phyloP scores from a whole-genome alignment of 2,113 vertebrate genomes.

The Heterochromis multidens region DNA sequence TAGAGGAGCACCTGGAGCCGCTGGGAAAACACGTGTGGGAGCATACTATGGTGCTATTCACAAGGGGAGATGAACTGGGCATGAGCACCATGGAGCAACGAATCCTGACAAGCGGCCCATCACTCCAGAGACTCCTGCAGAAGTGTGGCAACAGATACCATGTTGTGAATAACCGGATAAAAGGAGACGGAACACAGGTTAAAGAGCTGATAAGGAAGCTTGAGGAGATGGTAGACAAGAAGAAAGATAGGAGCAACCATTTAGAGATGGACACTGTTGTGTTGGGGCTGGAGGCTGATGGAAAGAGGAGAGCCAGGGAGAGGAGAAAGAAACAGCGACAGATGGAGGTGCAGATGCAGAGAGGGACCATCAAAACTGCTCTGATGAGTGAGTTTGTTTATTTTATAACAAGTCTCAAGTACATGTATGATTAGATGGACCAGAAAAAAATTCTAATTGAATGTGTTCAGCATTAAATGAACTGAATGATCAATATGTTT shows the following conservation, averaged over 20 bases:
- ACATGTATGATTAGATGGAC: fast-evolving
- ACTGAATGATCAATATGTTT: background rate
- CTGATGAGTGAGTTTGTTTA: constrained; percentile 63
- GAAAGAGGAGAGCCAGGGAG: constrained; percentile 68
- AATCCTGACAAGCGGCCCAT: constrained; percentile 39
- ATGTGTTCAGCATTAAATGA: background rate
- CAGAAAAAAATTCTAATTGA: background rate
- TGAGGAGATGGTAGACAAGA: constrained; percentile 57
- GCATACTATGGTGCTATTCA: constrained; percentile 72
- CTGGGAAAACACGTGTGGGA: constrained; percentile 65
- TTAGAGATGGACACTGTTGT: constrained; percentile 43
- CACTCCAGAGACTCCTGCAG: constrained; percentile 61
- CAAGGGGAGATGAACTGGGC: constrained; percentile 69
- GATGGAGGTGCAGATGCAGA: constrained; percentile 71
- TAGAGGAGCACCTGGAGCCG: constrained; percentile 67
- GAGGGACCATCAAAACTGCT: constrained; percentile 62
- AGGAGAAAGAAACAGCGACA: constrained; percentile 76
- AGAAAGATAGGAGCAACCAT: constrained; percentile 15
- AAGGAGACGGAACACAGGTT: constrained; percentile 53
- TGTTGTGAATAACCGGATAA: constrained; percentile 64
- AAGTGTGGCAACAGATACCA: constrained; percentile 69
- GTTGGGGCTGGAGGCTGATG: constrained; percentile 60
- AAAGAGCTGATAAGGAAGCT: constrained; percentile 64
- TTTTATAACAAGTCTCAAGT: background rate
- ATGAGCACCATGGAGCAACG: constrained; percentile 60